Conservation (phyloP, 1,140 invertebrate species). For the Drosophila hydei region DNA sequence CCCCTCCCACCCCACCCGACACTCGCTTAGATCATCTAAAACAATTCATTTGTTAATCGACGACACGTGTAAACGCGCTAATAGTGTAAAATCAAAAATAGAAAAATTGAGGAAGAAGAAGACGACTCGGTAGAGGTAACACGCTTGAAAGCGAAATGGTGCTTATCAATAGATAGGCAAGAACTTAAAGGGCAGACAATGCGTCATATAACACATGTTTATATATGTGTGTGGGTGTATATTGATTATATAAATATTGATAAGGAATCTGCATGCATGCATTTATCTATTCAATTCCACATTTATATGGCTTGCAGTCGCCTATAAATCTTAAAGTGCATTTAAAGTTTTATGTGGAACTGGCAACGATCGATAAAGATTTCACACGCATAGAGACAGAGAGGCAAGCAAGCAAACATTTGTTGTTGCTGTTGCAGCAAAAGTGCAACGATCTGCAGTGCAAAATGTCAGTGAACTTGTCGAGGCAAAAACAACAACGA, state of each 20-base stretch:
- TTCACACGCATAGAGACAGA: slow-evolving; percentile 27
- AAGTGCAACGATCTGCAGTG: slow-evolving; percentile 78
- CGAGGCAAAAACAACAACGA: slow-evolving; percentile 12
- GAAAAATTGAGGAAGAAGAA: too few relatives aligned
- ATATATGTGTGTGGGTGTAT: background rate
- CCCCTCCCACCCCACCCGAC: background rate
- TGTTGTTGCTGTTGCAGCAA: slow-evolving; percentile 53
- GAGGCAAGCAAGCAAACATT: slow-evolving; percentile 3
- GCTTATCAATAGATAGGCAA: slow-evolving; percentile 3
- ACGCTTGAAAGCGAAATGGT: background rate
- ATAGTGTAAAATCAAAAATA: slow-evolving; percentile 29
- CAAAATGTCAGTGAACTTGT: slow-evolving; percentile 78
- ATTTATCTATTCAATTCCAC: background rate
- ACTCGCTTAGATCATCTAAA: background rate
- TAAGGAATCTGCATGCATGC: background rate
- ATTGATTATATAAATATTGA: background rate
- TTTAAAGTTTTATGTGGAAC: too few relatives aligned
- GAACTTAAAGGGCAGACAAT: background rate
- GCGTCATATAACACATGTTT: background rate
- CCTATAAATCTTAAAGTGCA: too few relatives aligned
- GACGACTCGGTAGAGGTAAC: background rate
- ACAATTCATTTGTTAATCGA: slow-evolving; percentile 56
- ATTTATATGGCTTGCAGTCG: too few relatives aligned
- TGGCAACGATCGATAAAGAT: slow-evolving; percentile 31
- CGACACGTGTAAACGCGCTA: slow-evolving; percentile 64